Base-by-base conservation (phyloP, 2,888 invertebrate species). In the Allophyes oxyacanthae region DNA sequence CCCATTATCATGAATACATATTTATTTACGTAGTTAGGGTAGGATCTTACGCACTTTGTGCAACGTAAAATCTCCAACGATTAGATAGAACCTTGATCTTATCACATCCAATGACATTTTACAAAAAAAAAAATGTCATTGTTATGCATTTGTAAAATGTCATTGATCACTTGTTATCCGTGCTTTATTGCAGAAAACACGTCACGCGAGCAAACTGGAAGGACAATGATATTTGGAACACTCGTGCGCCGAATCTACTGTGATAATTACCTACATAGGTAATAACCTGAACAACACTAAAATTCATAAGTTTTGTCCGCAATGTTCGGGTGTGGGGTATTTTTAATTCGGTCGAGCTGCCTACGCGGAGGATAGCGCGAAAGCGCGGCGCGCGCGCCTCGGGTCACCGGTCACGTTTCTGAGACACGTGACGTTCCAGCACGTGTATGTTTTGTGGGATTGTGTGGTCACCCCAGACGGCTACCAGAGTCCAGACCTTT, bases 401-500 rank as follows among this genome's bases (percentile, higher is more conserved):
- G 64, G 56, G 67, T 68, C 72, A 60, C 64, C 45, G 59, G 68
- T 84, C 89, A 88, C 89, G 88, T 88, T 87, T 77, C 40, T 30
- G 20, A 33, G 30, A 83, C 88, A 89, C 87, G 90, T 89, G 90
- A 85, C 62, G 40, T 30, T 28, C 20, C 15, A 42, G 56, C 87
- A 87, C 86, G 86, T 88, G 89, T 78, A 25, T 20, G 49, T 34
- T 36, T 63, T 66, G 69, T 65, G 50, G 46, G 34, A 32, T 7
- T 30, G 66, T 71, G 70, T 75, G 64, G 49, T 61, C 62, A 68
- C 51, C 25, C 32, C 30, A 62, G 44, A 64, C 38, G 32, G 28
- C n/a, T 62, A 42, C 55, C 68, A 53, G 52, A 46, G 56, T n/a
- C 55, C 68, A 53, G 52, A 46, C 58, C 10, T 40, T 52, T 57